Conservation (phyloP, 1,140 invertebrate genomes). For the Nebria ingens region DNA sequence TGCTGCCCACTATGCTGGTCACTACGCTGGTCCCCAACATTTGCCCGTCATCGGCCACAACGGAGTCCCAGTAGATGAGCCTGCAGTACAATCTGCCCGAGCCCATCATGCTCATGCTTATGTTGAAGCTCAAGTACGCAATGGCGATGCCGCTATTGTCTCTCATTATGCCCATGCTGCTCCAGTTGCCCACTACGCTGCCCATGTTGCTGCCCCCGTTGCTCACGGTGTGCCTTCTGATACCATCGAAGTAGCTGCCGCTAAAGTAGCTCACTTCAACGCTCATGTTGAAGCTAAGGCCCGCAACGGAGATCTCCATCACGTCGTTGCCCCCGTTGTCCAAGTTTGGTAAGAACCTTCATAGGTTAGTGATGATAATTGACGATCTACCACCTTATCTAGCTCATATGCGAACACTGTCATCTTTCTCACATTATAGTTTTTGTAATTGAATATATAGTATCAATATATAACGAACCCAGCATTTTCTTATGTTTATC, state of each 20-base stretch:
- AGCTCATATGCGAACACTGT: not conserved
- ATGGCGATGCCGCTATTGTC: constrained; percentile 37
- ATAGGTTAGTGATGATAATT: not conserved
- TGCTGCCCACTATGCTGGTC: not conserved
- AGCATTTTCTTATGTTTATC: not conserved
- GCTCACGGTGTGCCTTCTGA: constrained; percentile 43
- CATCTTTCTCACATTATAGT: not conserved
- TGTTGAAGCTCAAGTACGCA: constrained; percentile 13
- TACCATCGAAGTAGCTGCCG: constrained; percentile 43
- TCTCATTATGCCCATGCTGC: constrained; percentile 41
- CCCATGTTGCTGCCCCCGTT: constrained; percentile 19
- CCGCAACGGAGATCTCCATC: constrained; percentile 29
- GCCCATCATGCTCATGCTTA: constrained; percentile 40
- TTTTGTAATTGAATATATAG: not conserved
- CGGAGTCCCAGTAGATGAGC: constrained; percentile 42
- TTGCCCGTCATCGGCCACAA: constrained; percentile 31
- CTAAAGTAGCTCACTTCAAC: constrained; percentile 43
- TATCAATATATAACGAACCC: not conserved
- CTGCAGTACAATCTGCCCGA: constrained; percentile 44
- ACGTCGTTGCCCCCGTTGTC: constrained; percentile 29
- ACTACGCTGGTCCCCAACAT: constrained; percentile 11
- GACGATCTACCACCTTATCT: not conserved
- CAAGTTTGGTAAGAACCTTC: not conserved
- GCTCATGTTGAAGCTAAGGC: constrained; percentile 21
- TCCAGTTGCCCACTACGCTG: constrained; percentile 16